Conservation (phyloP, 2,888 invertebrate genomes). For the Leptopilina syphax region DNA sequence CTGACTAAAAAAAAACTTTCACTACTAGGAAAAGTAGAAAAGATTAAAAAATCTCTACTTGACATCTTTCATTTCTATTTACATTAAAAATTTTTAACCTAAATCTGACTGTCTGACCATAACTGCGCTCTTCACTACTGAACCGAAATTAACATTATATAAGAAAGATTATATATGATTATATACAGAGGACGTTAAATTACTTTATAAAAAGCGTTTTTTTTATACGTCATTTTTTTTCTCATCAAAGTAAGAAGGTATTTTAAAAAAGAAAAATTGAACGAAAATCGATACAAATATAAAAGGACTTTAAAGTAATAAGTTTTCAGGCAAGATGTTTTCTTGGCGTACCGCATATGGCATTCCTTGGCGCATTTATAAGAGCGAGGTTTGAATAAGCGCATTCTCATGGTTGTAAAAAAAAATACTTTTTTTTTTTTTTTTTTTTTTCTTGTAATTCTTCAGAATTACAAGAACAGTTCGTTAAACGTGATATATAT, state of each 20-base stretch:
- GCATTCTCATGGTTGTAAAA: not conserved
- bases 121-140: too few species aligned
- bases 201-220: too few species aligned
- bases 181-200: too few species aligned
- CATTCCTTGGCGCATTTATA: not conserved
- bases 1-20: too few species aligned
- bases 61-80: too few species aligned
- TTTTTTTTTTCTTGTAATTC: too few species aligned
- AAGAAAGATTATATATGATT: too few species aligned
- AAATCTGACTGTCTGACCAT: too few species aligned
- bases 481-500: conserved; percentile 7
- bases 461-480: not conserved
- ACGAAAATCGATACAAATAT: not conserved
- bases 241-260: not conserved
- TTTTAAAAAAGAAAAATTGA: not conserved
- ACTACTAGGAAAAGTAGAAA: too few species aligned
- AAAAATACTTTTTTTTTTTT: not conserved
- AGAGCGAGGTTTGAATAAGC: not conserved
- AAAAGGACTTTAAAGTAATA: not conserved
- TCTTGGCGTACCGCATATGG: not conserved
- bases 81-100: too few species aligned
- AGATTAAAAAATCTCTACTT: too few species aligned
- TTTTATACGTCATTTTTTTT: not conserved
- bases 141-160: too few species aligned
- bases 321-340: not conserved